These are phyloP conservation scores for Dynastes hyllus DNA, from an alignment of 2,888 invertebrate species.

Conservation along the genomic window DNA sequence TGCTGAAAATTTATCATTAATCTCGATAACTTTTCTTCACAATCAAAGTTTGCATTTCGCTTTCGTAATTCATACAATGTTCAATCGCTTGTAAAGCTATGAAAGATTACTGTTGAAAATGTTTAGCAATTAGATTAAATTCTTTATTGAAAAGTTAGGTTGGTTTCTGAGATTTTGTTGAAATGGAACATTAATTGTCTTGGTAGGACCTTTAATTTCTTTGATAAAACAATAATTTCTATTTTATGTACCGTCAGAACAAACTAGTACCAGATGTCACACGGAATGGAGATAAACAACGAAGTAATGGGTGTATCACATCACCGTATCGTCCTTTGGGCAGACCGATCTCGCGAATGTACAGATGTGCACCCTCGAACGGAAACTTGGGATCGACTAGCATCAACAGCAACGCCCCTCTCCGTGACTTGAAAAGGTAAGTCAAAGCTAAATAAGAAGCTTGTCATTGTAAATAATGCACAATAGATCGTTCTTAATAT, in stretches of 20 bases:
- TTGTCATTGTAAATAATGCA: conserved; percentile 52
- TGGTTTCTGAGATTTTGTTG: conserved; percentile 6
- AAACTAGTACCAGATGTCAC: conserved; percentile 67
- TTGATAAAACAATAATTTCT: conserved; percentile 64
- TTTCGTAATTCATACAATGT: conserved; percentile 7
- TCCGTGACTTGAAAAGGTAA: conserved; percentile 65
- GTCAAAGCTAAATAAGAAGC: conserved; percentile 67
- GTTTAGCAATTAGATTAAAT: conserved; percentile 17
- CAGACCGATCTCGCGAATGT: conserved; percentile 58
- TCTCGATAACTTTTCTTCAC: conserved; percentile 23
- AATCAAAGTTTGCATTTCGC: neutral
- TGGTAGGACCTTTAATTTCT: conserved; percentile 16
- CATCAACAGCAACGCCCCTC: conserved; percentile 47
- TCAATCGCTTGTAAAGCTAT: conserved; percentile 11
- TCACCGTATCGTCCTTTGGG: conserved; percentile 54
- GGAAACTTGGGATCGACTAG: conserved; percentile 53
- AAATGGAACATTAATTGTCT: conserved; percentile 16
- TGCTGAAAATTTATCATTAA: conserved; percentile 39
- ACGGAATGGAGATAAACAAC: conserved; percentile 57
- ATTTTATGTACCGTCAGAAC: conserved; percentile 69
- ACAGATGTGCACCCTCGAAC: conserved; percentile 58
- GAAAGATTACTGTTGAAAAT: conserved; percentile 28
- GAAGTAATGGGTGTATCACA: conserved; percentile 54
- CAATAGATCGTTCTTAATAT: conserved; percentile 35
- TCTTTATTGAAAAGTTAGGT: neutral